Base-by-base conservation (phyloP, 2,888 invertebrate species). In the Magallana nippona region DNA sequence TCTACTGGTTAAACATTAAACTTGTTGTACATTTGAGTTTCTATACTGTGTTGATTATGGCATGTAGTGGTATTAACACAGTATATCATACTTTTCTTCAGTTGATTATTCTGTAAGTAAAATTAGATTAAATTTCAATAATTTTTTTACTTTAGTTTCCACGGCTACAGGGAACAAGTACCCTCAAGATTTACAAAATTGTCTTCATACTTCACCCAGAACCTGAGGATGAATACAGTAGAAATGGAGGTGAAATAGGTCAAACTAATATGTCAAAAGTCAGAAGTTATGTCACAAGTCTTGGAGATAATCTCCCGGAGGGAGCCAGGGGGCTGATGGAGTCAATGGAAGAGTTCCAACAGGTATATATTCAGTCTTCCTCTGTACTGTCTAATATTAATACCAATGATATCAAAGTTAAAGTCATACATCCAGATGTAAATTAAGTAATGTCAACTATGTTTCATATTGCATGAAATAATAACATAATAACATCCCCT, bases 171-270 rank as follows among this genome's bases (percentile, higher is more conserved):
- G 60, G 55, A 13, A 22, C 78, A 60, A 78, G 27, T 32, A n/a
- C 10, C 11, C 55, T 84, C 10, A 84, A 57, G 63, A 81, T 84
- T 27, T 84, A 81, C 78, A 58, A 81, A 27, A 60, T 84, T 3
- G 77, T 81, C n/a, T 62, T 84, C 44, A 84, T 84, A 55, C 81
- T 84, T 2, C 79, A 84, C 13, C 84, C 84, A 3, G 84, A 84
- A 78, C 27, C 77, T 78, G 84, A 81, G 22, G 81, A 84, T 32
- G 84, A 78, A 1, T 13, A 58, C 17, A 15, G 44, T n/a, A 22
- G 55, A n/a, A 44, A 44, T 22, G 27, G 57, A 17, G n/a, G 60
- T 78, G 15, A 82, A 5, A 15, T 79, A 8, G 82, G 77, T 22
- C 44, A 55, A 71, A 82, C 78, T 27, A 81, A 84, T 32, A 81